These are phyloP conservation scores for Coelopa pilipes DNA, from an alignment of 2,888 invertebrate genomes.

Conservation along the genomic window DNA sequence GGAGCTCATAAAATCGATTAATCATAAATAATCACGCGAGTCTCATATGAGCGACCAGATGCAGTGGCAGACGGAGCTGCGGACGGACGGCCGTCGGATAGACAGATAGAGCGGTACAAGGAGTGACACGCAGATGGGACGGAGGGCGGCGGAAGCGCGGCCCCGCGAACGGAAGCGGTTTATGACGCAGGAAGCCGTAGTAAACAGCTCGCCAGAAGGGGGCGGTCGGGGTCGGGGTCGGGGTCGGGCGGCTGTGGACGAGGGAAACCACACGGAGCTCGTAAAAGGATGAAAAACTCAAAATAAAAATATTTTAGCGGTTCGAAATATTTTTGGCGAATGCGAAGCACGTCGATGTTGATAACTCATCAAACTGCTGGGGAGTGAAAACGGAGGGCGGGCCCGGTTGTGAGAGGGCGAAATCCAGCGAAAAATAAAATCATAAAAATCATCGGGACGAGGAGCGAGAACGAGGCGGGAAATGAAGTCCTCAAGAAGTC, in stretches of 20 bases:
- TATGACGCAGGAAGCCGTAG: neutral
- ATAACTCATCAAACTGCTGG: neutral
- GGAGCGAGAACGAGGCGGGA: too few relatives aligned
- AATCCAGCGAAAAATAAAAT: neutral
- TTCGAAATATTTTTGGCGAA: neutral
- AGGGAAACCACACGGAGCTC: too few relatives aligned
- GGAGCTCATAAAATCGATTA: constrained; percentile 54
- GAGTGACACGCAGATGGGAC: neutral
- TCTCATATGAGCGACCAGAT: constrained; percentile 27
- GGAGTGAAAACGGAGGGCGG: neutral
- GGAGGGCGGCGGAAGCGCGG: neutral
- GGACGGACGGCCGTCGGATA: neutral
- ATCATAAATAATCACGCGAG: constrained; percentile 55
- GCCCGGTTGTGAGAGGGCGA: too few relatives aligned
- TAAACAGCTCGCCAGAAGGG: neutral
- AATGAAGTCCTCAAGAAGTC: too few relatives aligned
- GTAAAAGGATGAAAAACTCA: too few relatives aligned
- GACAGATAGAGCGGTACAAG: neutral
- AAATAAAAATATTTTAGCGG: too few relatives aligned
- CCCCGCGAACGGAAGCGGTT: neutral
- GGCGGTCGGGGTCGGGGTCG: too few relatives aligned
- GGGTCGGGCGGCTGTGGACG: too few relatives aligned
- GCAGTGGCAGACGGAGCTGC: neutral
- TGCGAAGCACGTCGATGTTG: neutral
- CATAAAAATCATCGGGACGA: too few relatives aligned